phyloP scores from a whole-genome alignment of 2,888 invertebrate genomes.

The Eudasyphora cyanicolor region DNA sequence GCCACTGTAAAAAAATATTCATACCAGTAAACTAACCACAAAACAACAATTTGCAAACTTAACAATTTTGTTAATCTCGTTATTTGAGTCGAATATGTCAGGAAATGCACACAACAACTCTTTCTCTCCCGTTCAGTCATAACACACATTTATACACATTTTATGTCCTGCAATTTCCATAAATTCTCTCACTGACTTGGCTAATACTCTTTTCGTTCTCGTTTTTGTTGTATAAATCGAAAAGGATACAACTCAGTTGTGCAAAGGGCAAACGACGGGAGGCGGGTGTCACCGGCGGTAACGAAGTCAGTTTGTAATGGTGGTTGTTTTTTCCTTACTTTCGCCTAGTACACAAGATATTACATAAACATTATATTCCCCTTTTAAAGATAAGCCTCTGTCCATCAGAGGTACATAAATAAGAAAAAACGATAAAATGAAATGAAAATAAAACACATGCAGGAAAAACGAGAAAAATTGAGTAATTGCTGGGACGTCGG shows the following conservation, averaged over 20 bases:
- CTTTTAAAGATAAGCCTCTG: conserved; percentile 48
- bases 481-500: conserved; percentile 28
- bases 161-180: neutral
- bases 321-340: neutral
- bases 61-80: neutral
- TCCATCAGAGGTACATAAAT: neutral
- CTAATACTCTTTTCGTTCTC: conserved; percentile 15
- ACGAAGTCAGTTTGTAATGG: conserved; percentile 41
- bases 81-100: neutral
- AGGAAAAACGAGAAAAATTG: conserved; percentile 21
- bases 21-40: no score
- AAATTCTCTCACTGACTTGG: neutral
- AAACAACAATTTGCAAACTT: neutral
- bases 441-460: neutral
- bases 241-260: conserved; percentile 14
- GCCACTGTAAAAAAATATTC: no score
- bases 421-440: neutral
- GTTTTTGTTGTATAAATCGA: neutral
- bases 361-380: conserved; percentile 23
- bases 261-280: neutral
- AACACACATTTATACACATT: neutral
- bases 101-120: neutral
- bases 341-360: conserved; percentile 1
- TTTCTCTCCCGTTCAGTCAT: neutral
- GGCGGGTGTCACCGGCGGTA: conserved; percentile 20